Conservation (phyloP, 30 jellyfish, hydroid and myxozoan species). For the Cassiopea andromeda region DNA sequence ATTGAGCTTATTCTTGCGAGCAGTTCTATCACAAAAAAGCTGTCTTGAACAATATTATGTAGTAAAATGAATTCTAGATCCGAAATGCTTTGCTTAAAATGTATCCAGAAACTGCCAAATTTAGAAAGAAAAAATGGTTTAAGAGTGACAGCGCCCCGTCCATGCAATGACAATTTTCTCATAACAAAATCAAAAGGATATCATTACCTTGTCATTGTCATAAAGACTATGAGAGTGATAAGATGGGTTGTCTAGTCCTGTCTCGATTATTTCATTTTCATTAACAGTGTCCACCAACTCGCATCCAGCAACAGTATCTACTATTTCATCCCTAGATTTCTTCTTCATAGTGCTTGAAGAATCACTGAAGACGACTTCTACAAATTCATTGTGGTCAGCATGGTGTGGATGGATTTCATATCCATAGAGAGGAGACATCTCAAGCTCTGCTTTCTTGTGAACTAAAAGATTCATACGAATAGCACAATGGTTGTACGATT, state of each 20-base stretch:
- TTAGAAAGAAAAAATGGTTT: too few species aligned
- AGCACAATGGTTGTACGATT: too few species aligned
- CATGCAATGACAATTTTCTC: background rate
- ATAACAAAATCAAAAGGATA: background rate
- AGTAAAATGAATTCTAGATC: too few species aligned
- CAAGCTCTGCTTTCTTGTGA: background rate
- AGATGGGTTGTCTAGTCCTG: slow-evolving; percentile 46
- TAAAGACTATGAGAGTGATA: slow-evolving; percentile 25
- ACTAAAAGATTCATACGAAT: background rate
- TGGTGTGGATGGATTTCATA: background rate
- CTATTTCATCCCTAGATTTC: too few species aligned
- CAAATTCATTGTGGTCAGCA: slow-evolving; percentile 9
- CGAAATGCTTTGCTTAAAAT: too few species aligned
- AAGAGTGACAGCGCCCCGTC: too few species aligned
- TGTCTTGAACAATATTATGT: too few species aligned
- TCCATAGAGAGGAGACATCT: slow-evolving; percentile 12
- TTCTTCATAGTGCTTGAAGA: background rate
- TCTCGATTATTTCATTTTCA: slow-evolving; percentile 15
- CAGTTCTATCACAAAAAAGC: too few species aligned
- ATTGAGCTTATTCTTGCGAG: too few species aligned
- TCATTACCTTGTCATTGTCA: background rate
- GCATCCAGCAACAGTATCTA: background rate
- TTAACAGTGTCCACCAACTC: background rate
- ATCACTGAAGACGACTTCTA: slow-evolving; percentile 50
- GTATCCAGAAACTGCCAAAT: too few species aligned